Conservation (phyloP, 2,113 vertebrate genomes). For the Platycercus adscitus region DNA sequence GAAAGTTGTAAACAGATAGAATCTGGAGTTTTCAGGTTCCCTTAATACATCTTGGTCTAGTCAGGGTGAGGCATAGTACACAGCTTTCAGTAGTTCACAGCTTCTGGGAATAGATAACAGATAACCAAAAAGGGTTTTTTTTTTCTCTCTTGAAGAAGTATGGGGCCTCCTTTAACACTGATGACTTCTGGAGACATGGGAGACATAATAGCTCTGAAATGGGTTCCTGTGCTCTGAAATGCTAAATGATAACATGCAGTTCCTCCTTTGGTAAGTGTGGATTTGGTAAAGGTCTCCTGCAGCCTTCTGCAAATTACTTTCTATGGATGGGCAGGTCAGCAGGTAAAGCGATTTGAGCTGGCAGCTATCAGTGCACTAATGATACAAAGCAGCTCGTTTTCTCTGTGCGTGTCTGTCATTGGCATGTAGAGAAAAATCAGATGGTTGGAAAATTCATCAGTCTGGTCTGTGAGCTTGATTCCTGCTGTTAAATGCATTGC, state of each 20-base stretch:
- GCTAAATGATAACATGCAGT: neutral
- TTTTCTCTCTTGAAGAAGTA: neutral
- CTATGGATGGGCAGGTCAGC: neutral
- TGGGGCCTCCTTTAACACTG: neutral
- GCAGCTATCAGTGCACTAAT: neutral
- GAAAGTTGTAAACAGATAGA: neutral
- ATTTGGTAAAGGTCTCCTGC: neutral
- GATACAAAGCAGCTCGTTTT: neutral
- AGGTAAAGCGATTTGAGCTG: neutral
- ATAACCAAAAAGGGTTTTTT: neutral
- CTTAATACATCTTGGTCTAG: neutral
- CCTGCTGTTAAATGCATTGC: neutral
- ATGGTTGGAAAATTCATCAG: neutral
- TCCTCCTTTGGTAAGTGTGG: neutral
- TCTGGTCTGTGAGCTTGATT: neutral
- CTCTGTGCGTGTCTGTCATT: neutral
- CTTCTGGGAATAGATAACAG: neutral
- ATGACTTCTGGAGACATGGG: neutral
- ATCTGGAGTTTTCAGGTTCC: neutral
- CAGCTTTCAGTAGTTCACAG: neutral
- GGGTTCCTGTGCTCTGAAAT: neutral
- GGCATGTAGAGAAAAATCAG: neutral
- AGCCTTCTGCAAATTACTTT: neutral
- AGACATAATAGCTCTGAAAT: neutral
- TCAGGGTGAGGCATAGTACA: accelerated